Conservation (phyloP, 2,888 invertebrate genomes). For the Ophraella communa region DNA sequence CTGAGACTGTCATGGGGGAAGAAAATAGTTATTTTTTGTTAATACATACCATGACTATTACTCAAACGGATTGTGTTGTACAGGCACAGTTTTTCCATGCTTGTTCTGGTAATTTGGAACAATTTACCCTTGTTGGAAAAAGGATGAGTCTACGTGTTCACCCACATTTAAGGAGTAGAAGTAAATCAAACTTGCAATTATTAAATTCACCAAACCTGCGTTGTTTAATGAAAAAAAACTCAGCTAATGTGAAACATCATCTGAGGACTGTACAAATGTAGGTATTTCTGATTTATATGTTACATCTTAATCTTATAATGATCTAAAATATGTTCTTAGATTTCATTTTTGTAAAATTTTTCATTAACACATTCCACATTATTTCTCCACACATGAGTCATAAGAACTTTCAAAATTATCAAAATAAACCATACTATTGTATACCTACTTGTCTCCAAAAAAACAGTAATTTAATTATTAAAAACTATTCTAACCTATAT, state of each 20-base stretch:
- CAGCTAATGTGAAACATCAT: constrained; percentile 55
- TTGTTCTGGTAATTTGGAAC: constrained; percentile 43
- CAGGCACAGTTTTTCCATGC: constrained; percentile 60
- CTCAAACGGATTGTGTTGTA: constrained; percentile 57
- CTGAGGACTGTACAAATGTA: constrained; percentile 57
- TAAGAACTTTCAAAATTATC: too few relatives aligned
- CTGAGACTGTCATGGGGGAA: constrained; percentile 36
- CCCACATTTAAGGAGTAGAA: constrained; percentile 45
- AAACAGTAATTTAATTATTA: too few relatives aligned
- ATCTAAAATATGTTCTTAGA: too few relatives aligned
- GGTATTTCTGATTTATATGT: constrained; percentile 35
- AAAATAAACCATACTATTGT: too few relatives aligned
- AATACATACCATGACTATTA: constrained; percentile 61
- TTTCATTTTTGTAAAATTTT: too few relatives aligned
- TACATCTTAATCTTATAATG: neutral
- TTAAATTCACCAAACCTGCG: constrained; percentile 48
- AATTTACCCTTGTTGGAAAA: constrained; percentile 51
- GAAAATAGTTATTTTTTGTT: constrained; percentile 47
- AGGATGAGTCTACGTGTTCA: constrained; percentile 50
- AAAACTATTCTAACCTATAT: too few relatives aligned
- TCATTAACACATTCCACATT: too few relatives aligned
- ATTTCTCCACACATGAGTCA: too few relatives aligned
- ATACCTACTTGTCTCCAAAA: too few relatives aligned
- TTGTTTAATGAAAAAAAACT: constrained; percentile 53
- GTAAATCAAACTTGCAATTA: constrained; percentile 48